A percentile compares a stretch with the other conserved stretches of the same genome.
Evolutionary conservation across 1,140 invertebrate genomes (phyloP).

Genomic region (Dendroctonus ponderosae): DNA sequence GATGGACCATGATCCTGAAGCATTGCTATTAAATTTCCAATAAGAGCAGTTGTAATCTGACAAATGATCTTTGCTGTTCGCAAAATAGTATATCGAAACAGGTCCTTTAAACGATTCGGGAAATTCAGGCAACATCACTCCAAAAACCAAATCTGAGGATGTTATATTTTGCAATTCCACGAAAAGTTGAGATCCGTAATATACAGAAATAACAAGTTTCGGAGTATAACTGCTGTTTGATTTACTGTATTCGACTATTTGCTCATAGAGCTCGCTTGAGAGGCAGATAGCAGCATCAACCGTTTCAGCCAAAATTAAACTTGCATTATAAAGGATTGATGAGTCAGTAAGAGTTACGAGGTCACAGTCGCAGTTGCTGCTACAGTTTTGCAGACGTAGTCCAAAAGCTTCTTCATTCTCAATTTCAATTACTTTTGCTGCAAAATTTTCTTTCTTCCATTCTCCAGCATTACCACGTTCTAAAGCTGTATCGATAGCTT

Average conservation of each 20-base stretch:
- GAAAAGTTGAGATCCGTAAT: conserved; percentile 25
- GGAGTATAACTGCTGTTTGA: conserved; percentile 8
- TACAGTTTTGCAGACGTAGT: conserved; percentile 15
- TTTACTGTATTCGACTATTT: conserved; percentile 13
- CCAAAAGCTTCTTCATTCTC: not conserved
- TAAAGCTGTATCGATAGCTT: conserved; percentile 15
- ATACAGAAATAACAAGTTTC: conserved; percentile 21
- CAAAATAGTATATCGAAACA: conserved; percentile 18
- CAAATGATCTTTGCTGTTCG: not conserved
- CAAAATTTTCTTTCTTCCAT: conserved; percentile 14
- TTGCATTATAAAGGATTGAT: not conserved
- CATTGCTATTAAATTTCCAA: conserved; percentile 20
- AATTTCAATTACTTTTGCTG: not conserved
- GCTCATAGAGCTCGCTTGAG: conserved; percentile 10
- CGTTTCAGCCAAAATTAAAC: not conserved
- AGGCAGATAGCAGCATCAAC: conserved; percentile 13
- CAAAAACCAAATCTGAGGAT: conserved; percentile 17
- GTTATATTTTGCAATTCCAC: conserved; percentile 5
- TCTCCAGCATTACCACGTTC: not conserved
- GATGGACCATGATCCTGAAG: not conserved
- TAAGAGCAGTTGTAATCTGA: conserved; percentile 27
- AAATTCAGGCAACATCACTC: conserved; percentile 21
- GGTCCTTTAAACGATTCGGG: conserved; percentile 13
- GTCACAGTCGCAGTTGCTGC: not conserved
- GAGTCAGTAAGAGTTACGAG: not conserved